Evolutionary conservation across 2,113 vertebrate genomes (phyloP).

Genomic region (Castor canadensis): DNA sequence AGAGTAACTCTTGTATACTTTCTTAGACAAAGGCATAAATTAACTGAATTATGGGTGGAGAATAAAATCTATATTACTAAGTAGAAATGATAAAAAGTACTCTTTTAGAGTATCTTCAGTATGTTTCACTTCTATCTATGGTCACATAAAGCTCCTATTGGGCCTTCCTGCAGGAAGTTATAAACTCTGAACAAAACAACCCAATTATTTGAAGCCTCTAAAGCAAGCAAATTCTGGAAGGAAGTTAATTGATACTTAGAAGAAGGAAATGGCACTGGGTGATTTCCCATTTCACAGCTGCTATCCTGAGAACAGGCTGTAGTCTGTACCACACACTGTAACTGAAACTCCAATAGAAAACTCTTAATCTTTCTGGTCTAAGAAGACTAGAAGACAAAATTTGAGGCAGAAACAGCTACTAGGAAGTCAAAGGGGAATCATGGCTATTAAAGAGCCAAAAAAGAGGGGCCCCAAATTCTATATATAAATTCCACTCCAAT

Average conservation of each 20-base stretch:
- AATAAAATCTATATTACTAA: not conserved
- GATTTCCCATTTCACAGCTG: not conserved
- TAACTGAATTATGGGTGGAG: not conserved
- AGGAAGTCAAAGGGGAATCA: not conserved
- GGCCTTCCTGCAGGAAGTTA: not conserved
- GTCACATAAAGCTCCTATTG: not conserved
- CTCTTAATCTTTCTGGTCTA: not conserved
- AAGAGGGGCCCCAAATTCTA: not conserved
- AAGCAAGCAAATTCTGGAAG: not conserved
- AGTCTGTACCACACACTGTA: not conserved
- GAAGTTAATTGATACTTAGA: not conserved
- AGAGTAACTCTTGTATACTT: not conserved
- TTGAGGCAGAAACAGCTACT: not conserved
- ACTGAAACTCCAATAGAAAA: not conserved
- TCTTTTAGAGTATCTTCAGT: not conserved
- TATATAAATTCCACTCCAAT: not conserved
- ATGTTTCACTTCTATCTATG: not conserved
- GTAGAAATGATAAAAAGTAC: no score
- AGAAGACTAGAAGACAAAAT: not conserved
- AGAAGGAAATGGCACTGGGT: not conserved
- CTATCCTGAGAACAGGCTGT: not conserved
- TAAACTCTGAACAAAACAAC: not conserved
- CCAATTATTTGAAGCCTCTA: not conserved
- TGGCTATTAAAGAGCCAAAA: not conserved
- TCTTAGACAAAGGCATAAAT: not conserved